A percentile compares a stretch with the other conserved stretches of the same genome.
Conservation (phyloP, 2,888 invertebrate genomes). For the Spodoptera exigua region DNA sequence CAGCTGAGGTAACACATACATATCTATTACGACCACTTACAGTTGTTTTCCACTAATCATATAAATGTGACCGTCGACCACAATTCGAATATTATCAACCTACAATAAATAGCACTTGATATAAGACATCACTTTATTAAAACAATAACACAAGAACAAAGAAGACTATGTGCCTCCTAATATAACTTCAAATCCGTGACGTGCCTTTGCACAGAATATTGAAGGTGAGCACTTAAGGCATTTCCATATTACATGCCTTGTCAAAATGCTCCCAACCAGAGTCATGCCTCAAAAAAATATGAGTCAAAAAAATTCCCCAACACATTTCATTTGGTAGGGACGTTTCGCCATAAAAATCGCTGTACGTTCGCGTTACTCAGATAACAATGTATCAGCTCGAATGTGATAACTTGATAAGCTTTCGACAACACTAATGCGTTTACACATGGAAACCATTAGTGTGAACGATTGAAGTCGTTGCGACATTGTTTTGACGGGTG, state of each 20-base stretch:
- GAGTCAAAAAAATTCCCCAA: constrained; percentile 47
- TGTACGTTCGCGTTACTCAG: constrained; percentile 28
- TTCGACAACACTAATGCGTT: constrained; percentile 71
- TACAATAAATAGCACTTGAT: too few relatives aligned
- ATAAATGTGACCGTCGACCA: too few relatives aligned
- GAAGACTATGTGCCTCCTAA: not conserved
- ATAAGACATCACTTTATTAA: too few relatives aligned
- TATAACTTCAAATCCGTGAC: not conserved
- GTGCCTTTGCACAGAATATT: too few relatives aligned
- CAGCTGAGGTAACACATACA: too few relatives aligned
- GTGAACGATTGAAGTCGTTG: constrained; percentile 38
- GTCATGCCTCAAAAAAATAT: constrained; percentile 47
- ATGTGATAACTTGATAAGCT: constrained; percentile 59
- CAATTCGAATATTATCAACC: too few relatives aligned
- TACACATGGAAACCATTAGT: constrained; percentile 67
- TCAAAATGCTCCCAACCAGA: constrained; percentile 10
- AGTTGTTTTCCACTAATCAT: too few relatives aligned
- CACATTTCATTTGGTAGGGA: constrained; percentile 38
- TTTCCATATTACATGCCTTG: constrained; percentile 40
- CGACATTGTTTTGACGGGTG: constrained; percentile 27
- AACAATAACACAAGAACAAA: too few relatives aligned
- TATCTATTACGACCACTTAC: too few relatives aligned
- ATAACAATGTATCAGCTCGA: constrained; percentile 61
- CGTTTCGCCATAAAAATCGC: constrained; percentile 43
- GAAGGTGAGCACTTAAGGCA: constrained; percentile 12